These are phyloP conservation scores for Standfussiana lucernea DNA, from an alignment of 2,888 invertebrate genomes.

Conservation along the genomic window DNA sequence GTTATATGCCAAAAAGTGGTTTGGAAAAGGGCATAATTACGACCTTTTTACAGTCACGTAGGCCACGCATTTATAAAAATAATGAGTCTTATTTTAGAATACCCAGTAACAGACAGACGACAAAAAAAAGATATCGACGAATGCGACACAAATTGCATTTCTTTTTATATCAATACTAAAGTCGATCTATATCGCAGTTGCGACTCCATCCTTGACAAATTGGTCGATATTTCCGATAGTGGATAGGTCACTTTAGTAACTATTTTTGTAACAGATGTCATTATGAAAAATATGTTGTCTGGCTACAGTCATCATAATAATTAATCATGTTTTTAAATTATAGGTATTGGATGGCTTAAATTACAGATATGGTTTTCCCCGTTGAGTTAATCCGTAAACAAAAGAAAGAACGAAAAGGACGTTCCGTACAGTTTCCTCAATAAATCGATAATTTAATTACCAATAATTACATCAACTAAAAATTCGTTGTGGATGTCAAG, in stretches of 20 bases:
- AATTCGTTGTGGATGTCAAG: neutral
- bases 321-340: conserved; percentile 9
- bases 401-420: neutral
- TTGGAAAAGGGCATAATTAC: neutral
- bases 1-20: conserved; percentile 8
- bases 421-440: neutral
- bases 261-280: conserved; percentile 39
- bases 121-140: conserved; percentile 5
- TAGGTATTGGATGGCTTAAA: neutral
- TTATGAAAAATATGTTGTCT: conserved; percentile 13
- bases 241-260: conserved; percentile 44
- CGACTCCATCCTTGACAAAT: conserved; percentile 43
- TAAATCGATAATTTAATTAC: conserved; percentile 5
- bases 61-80: conserved; percentile 22
- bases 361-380: neutral
- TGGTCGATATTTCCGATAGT: conserved; percentile 53
- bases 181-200: conserved; percentile 37
- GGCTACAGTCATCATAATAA: neutral
- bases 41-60: conserved; percentile 30
- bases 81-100: conserved; percentile 39
- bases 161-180: conserved; percentile 23
- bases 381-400: neutral
- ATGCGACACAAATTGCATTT: conserved; percentile 39
- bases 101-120: conserved; percentile 1
- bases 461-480: neutral